Conservation (phyloP, 1,140 invertebrate genomes). For the Capitella teleta region DNA sequence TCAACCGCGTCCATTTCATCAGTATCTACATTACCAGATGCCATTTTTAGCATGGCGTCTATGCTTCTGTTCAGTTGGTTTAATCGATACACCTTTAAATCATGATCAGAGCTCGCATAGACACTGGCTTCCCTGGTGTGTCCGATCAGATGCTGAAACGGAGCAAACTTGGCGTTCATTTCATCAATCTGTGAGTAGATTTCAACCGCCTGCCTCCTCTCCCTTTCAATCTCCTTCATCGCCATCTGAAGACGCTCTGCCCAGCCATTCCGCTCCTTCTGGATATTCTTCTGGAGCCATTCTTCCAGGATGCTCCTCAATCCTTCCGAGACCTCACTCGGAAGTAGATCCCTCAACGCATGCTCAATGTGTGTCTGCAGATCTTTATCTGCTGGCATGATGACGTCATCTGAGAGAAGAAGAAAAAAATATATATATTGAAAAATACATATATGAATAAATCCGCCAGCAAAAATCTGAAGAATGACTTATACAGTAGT, state of each 20-base stretch:
- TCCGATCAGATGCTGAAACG: neutral
- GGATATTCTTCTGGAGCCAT: neutral
- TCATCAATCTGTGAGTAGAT: neutral
- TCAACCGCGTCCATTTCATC: too few relatives aligned
- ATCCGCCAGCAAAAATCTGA: too few relatives aligned
- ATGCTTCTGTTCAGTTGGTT: neutral
- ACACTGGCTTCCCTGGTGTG: neutral
- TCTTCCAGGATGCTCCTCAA: too few relatives aligned
- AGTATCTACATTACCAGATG: too few relatives aligned
- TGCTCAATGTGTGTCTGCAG: too few relatives aligned
- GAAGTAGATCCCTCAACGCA: too few relatives aligned
- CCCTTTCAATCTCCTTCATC: slow-evolving; percentile 1
- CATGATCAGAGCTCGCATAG: neutral
- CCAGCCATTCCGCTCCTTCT: neutral
- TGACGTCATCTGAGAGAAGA: too few relatives aligned
- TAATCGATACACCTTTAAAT: neutral
- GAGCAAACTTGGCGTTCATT: neutral
- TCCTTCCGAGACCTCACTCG: too few relatives aligned
- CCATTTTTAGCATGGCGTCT: neutral
- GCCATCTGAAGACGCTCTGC: neutral
- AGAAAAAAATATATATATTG: too few relatives aligned
- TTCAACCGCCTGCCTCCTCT: neutral
- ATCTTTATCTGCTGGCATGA: too few relatives aligned
- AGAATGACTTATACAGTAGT: too few relatives aligned
- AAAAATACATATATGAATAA: too few relatives aligned